phyloP scores from a whole-genome alignment of 2,888 invertebrate species.

The Synergus gifuensis region DNA sequence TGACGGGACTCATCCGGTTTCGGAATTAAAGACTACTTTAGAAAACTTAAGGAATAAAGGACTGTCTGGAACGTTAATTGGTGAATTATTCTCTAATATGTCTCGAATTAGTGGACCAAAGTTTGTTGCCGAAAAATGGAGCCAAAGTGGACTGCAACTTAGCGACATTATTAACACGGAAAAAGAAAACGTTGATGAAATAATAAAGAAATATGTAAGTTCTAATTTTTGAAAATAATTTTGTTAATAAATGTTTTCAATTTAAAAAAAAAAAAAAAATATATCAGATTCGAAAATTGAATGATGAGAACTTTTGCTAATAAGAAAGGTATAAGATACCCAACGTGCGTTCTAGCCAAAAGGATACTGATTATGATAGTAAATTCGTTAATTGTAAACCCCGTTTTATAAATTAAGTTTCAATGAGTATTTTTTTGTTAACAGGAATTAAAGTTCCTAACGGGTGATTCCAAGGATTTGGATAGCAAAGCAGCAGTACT shows the following conservation, averaged over 20 bases:
- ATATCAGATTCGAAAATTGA: background rate
- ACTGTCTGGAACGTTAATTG: conserved; percentile 79
- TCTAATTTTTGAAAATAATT: conserved; percentile 17
- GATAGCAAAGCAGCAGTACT: background rate
- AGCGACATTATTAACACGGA: conserved; percentile 79
- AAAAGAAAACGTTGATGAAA: conserved; percentile 76
- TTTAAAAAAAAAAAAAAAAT: background rate
- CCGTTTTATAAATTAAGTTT: background rate
- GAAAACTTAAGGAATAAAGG: conserved; percentile 63
- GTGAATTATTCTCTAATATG: conserved; percentile 81
- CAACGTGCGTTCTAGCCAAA: conserved; percentile 36
- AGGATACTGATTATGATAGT: conserved; percentile 39
- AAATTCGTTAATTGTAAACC: background rate
- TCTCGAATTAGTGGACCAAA: conserved; percentile 81
- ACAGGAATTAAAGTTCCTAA: conserved; percentile 80
- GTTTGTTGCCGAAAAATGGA: conserved; percentile 80
- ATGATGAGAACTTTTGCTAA: conserved; percentile 24
- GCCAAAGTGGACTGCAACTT: conserved; percentile 79
- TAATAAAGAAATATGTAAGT: conserved; percentile 79
- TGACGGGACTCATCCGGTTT: conserved; percentile 75
- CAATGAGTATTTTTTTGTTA: conserved; percentile 43
- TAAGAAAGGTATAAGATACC: conserved; percentile 5
- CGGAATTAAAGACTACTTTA: conserved; percentile 66
- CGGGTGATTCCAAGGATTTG: conserved; percentile 63
- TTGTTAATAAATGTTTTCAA: conserved; percentile 23